Conservation (phyloP, 2,888 invertebrate genomes). For the Schizotus pectinicornis region DNA sequence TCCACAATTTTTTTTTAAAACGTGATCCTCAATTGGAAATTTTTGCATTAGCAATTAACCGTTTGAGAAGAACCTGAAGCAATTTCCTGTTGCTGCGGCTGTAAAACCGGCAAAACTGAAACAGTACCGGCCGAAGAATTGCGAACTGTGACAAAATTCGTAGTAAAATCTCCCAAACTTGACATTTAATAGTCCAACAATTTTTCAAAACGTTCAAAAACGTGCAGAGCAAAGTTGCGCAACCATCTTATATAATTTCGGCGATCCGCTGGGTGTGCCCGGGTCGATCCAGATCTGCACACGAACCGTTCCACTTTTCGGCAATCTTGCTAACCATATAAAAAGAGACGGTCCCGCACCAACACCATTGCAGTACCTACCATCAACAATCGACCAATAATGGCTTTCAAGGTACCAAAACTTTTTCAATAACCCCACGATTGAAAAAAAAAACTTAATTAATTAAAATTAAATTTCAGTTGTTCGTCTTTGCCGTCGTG, state of each 20-base stretch:
- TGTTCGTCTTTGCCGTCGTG: constrained; percentile 21
- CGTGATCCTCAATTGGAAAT: no score
- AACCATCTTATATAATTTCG: constrained; percentile 18
- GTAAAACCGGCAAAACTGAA: no score
- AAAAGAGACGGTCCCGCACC: background rate
- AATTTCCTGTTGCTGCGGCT: no score
- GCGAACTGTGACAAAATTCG: background rate
- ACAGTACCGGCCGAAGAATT: no score
- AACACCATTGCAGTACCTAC: background rate
- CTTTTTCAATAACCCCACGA: constrained; percentile 13
- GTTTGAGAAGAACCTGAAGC: no score
- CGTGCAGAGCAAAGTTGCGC: constrained; percentile 1
- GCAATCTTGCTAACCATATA: constrained; percentile 3
- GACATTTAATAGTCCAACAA: background rate
- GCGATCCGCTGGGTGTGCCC: constrained; percentile 17
- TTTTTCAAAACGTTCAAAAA: background rate
- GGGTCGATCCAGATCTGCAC: constrained; percentile 23
- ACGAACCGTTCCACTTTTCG: constrained; percentile 28
- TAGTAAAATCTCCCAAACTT: background rate
- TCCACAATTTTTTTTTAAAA: no score
- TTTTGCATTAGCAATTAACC: no score
- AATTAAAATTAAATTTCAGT: no score
- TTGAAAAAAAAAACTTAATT: no score
- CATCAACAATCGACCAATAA: background rate
- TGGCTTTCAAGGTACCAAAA: constrained; percentile 6